Evolutionary conservation across 2,797 vertebrate genomes (phyloP).

Genomic region (Diplodus sargus): DNA sequence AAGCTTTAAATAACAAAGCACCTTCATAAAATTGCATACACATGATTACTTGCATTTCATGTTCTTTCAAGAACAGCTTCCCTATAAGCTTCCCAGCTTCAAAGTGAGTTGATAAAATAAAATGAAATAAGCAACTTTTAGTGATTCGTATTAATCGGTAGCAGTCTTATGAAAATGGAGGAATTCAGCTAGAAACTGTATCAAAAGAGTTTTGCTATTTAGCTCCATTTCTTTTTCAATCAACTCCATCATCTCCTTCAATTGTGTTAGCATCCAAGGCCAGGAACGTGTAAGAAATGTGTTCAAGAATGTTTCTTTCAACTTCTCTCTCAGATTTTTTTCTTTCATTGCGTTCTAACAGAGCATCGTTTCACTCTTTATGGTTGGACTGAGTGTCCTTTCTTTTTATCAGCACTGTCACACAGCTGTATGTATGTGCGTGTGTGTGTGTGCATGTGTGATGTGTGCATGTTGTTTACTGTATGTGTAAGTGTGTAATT

Average conservation of each 20-base stretch:
- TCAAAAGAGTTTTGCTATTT: not conserved
- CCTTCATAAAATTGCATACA: not conserved
- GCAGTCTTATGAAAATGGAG: not conserved
- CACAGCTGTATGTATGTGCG: slow-evolving; percentile 30
- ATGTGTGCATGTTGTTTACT: slow-evolving; percentile 35
- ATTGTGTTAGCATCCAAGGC: slow-evolving; percentile 3
- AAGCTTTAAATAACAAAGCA: too few relatives aligned
- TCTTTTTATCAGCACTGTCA: slow-evolving; percentile 9
- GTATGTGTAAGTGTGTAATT: slow-evolving; percentile 54
- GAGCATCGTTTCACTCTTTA: not conserved
- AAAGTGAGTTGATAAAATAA: not conserved
- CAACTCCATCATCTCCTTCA: not conserved
- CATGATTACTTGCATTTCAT: slow-evolving; percentile 5
- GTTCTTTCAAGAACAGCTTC: not conserved
- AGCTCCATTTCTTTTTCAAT: not conserved
- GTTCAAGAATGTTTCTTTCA: not conserved
- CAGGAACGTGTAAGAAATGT: not conserved
- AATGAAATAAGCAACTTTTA: not conserved
- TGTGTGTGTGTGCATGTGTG: slow-evolving; percentile 13
- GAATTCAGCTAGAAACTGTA: too few relatives aligned
- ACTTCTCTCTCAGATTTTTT: slow-evolving; percentile 3
- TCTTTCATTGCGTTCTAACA: not conserved
- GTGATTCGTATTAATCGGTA: too few relatives aligned
- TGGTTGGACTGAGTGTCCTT: not conserved
- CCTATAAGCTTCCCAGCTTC: too few relatives aligned